Evolutionary conservation across 2,888 invertebrate genomes (phyloP).

Genomic region (Idaea dimidiata): DNA sequence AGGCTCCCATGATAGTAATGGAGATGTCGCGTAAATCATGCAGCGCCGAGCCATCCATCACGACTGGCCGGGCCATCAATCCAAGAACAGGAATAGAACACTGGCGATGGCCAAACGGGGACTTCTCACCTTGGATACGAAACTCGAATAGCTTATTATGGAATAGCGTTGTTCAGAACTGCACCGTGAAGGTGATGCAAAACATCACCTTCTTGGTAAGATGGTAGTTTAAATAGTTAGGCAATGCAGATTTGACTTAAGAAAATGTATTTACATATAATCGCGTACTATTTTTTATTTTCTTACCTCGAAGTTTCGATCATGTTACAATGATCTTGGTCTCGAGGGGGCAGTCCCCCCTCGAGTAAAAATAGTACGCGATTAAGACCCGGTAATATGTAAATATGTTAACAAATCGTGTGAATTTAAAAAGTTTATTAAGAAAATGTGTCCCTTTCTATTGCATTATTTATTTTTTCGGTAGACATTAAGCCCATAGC

Average conservation of each 20-base stretch:
- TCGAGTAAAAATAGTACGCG: too few relatives aligned
- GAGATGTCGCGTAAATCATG: constrained; percentile 72
- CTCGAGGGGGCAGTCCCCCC: too few relatives aligned
- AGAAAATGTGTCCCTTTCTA: too few relatives aligned
- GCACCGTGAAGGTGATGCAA: not conserved
- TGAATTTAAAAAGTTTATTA: too few relatives aligned
- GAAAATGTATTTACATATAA: too few relatives aligned
- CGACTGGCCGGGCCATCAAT: constrained; percentile 68
- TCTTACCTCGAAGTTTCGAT: too few relatives aligned
- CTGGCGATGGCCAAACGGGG: constrained; percentile 43
- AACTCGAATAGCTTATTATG: not conserved
- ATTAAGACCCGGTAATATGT: too few relatives aligned
- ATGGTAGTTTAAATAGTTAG: not conserved
- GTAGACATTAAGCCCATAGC: too few relatives aligned
- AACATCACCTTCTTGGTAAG: not conserved
- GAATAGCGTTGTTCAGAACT: constrained; percentile 23
- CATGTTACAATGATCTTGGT: too few relatives aligned
- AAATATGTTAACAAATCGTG: too few relatives aligned
- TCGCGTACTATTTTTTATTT: too few relatives aligned
- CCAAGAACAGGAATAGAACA: constrained; percentile 64
- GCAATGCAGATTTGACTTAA: not conserved
- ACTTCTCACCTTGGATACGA: constrained; percentile 46
- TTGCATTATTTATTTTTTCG: too few relatives aligned
- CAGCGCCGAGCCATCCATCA: constrained; percentile 67
- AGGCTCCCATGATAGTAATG: constrained; percentile 60